A percentile compares a stretch with the other conserved stretches of the same genome.
These are phyloP conservation scores for Craterocephalus amniculus DNA, from an alignment of 2,797 vertebrate genomes.

Conservation along the genomic window DNA sequence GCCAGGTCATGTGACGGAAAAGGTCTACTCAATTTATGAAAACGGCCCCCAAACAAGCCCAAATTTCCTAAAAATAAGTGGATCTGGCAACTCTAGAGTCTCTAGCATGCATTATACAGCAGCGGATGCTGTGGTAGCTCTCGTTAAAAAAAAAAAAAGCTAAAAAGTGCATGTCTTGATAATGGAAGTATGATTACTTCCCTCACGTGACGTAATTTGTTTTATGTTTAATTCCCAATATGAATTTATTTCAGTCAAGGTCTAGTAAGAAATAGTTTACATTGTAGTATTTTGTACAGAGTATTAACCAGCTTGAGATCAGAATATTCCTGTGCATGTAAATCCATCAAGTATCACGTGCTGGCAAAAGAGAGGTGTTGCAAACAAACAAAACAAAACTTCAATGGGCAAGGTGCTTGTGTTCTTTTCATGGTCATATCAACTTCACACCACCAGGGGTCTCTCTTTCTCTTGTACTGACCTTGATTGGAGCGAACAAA, in stretches of 20 bases:
- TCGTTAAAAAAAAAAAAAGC: too few relatives aligned
- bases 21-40: neutral
- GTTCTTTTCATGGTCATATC: neutral
- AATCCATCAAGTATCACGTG: neutral
- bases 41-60: neutral
- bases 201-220: too few relatives aligned
- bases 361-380: neutral
- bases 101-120: neutral
- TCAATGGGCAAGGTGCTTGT: neutral
- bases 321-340: too few relatives aligned
- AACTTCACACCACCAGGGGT: constrained; percentile 76
- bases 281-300: too few relatives aligned
- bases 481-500: constrained; percentile 31
- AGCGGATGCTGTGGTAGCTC: neutral
- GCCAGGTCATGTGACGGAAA: neutral
- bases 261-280: neutral
- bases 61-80: neutral
- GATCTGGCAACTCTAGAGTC: neutral
- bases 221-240: neutral
- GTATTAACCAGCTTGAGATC: too few relatives aligned
- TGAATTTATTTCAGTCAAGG: neutral
- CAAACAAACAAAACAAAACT: neutral
- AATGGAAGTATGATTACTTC: neutral
- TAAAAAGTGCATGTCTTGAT: too few relatives aligned
- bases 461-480: constrained; percentile 63